A percentile compares a stretch with the other conserved stretches of the same genome.
These are phyloP conservation scores for Epinotia nisella DNA, from an alignment of 2,888 invertebrate genomes.

Conservation along the genomic window DNA sequence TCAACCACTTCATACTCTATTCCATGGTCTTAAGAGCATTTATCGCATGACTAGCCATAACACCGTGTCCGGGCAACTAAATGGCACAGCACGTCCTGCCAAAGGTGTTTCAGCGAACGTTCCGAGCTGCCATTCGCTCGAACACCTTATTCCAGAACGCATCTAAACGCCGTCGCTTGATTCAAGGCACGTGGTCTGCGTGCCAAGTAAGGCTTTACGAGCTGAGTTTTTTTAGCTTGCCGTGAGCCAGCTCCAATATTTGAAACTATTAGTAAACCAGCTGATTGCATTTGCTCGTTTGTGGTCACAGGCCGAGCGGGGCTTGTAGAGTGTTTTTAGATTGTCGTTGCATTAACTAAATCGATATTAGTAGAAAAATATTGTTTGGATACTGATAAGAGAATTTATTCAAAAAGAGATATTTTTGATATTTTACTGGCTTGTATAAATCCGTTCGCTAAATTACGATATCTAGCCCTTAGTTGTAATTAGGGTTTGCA, in stretches of 20 bases:
- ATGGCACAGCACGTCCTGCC: constrained; percentile 14
- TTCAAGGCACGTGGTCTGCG: constrained; percentile 24
- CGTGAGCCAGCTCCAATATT: constrained; percentile 15
- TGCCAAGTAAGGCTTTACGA: constrained; percentile 21
- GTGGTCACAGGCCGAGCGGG: not conserved
- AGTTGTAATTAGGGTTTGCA: too few species aligned
- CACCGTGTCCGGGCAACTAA: constrained; percentile 4
- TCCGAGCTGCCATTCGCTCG: constrained; percentile 17
- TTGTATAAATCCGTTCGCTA: too few species aligned
- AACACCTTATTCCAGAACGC: constrained; percentile 29
- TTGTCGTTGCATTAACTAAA: not conserved
- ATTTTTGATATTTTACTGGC: too few species aligned
- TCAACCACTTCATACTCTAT: not conserved
- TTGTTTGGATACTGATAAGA: too few species aligned
- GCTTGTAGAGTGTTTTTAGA: not conserved
- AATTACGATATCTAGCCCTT: too few species aligned
- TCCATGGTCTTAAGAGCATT: not conserved
- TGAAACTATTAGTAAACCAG: not conserved
- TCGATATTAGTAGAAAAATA: too few species aligned
- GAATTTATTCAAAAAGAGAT: too few species aligned
- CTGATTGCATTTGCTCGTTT: constrained; percentile 23
- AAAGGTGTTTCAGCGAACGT: constrained; percentile 29
- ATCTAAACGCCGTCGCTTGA: constrained; percentile 27
- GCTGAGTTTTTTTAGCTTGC: constrained; percentile 9
- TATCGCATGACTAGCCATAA: constrained; percentile 2